Evolutionary conservation across 2,888 invertebrate genomes (phyloP).

Genomic region (Miltochrista miniata): DNA sequence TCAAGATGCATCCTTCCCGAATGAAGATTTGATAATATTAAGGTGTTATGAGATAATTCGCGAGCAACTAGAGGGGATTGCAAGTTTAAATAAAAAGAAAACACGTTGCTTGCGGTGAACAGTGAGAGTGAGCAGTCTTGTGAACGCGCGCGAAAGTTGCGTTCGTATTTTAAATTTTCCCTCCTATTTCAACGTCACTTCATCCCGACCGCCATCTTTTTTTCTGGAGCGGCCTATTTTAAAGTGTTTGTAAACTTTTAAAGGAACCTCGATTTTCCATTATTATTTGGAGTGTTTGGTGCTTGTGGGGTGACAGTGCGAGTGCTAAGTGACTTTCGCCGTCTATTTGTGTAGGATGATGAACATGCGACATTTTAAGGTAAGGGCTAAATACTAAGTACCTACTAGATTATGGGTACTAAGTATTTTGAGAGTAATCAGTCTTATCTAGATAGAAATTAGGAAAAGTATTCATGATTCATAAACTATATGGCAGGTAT

Average conservation of each 20-base stretch:
- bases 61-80: constrained; percentile 67
- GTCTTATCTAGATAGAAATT: no score
- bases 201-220: constrained; percentile 20
- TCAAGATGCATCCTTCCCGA: constrained; percentile 39
- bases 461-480: no score
- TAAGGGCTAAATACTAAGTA: no score
- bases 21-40: constrained; percentile 62
- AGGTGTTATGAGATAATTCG: constrained; percentile 68
- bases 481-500: no score
- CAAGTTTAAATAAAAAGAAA: constrained; percentile 76
- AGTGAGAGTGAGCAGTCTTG: constrained; percentile 75
- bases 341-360: constrained; percentile 58
- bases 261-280: constrained; percentile 31
- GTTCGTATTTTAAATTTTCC: constrained; percentile 57
- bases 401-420: no score
- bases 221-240: constrained; percentile 20
- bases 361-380: constrained; percentile 68
- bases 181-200: constrained; percentile 40
- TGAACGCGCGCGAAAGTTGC: constrained; percentile 62
- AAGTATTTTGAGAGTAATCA: no score
- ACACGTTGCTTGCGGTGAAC: constrained; percentile 48
- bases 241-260: constrained; percentile 22
- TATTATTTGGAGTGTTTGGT: constrained; percentile 37
- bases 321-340: constrained; percentile 72
- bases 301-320: constrained; percentile 57